phyloP scores from a whole-genome alignment of 2,113 vertebrate genomes.

The Macaca nemestrina region DNA sequence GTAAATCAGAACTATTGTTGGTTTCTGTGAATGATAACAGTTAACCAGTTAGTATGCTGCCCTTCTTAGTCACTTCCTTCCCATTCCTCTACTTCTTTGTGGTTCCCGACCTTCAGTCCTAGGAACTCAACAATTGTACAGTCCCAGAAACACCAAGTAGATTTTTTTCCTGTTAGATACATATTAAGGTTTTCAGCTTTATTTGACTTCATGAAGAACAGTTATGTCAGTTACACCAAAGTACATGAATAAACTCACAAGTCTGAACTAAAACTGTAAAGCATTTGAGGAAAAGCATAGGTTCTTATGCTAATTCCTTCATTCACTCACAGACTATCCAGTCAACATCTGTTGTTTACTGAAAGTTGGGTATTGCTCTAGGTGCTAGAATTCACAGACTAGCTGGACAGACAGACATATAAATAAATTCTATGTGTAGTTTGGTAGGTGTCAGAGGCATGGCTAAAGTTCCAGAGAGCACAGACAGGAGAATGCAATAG shows the following conservation, averaged over 20 bases:
- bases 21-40: not conserved
- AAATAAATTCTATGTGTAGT: not conserved
- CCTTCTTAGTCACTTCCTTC: slow-evolving; percentile 42
- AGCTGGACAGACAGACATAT: not conserved
- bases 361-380: not conserved
- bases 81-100: not conserved
- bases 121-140: not conserved
- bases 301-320: not conserved
- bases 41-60: not conserved
- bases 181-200: not conserved
- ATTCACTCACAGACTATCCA: not conserved
- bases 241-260: not conserved
- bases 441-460: not conserved
- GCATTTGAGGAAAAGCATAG: not conserved
- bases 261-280: not conserved
- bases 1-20: not conserved
- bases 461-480: not conserved
- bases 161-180: not conserved
- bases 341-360: not conserved
- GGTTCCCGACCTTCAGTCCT: not conserved
- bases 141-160: not conserved
- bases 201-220: not conserved
- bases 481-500: not conserved
- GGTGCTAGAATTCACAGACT: not conserved
- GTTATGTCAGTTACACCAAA: not conserved